Percentiles rank a stretch among this genome's conserved stretches.
Conservation (phyloP, 2,797 vertebrate genomes). For the Pteronotus mesoamericanus region DNA sequence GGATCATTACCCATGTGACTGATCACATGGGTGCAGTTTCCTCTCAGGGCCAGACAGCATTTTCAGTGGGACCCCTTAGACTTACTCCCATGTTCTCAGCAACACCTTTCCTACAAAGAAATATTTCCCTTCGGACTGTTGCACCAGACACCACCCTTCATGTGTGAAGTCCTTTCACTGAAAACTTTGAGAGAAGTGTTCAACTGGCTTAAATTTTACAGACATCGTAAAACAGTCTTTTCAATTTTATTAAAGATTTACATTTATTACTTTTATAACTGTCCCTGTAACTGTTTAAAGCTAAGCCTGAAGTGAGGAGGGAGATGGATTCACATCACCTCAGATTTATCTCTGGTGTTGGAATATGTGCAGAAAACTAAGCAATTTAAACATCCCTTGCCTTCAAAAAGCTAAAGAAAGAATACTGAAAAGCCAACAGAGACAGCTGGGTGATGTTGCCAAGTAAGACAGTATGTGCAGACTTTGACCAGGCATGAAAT, state of each 20-base stretch:
- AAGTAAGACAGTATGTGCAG: neutral
- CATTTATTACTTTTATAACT: neutral
- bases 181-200: neutral
- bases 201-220: neutral
- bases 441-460: constrained; percentile 5
- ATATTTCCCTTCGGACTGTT: neutral
- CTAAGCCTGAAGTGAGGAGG: neutral
- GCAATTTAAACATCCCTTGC: constrained; percentile 33
- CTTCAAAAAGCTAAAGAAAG: constrained; percentile 33
- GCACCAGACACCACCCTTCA: neutral
- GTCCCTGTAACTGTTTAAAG: neutral
- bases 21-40: neutral
- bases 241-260: neutral
- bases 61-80: neutral
- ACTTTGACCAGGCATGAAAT: neutral
- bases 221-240: neutral
- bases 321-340: neutral
- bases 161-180: neutral
- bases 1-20: too few relatives aligned
- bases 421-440: neutral
- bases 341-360: neutral
- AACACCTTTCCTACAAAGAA: neutral
- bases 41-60: neutral
- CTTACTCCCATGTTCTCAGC: neutral
- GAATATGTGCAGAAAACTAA: neutral